Conservation (phyloP, 1,140 invertebrate genomes). For the Micrasema minimum region DNA sequence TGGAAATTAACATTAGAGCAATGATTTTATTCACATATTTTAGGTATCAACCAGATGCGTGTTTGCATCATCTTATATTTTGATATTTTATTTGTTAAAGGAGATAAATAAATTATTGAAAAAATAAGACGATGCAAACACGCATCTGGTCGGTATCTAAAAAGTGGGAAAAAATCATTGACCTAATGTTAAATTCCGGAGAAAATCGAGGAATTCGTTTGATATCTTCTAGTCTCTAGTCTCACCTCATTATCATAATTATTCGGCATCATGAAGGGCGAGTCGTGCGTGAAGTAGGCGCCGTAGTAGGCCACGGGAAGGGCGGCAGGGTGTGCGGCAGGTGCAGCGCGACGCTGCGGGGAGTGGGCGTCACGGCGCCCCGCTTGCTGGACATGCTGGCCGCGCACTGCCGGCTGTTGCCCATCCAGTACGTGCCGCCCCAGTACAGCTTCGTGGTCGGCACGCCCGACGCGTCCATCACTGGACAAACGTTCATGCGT, state of each 20-base stretch:
- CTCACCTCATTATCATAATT: slow-evolving; percentile 3
- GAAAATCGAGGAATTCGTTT: too few relatives aligned
- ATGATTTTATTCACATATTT: too few relatives aligned
- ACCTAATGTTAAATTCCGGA: too few relatives aligned
- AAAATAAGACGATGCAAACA: too few relatives aligned
- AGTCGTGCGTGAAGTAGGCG: slow-evolving; percentile 39
- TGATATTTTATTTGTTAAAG: too few relatives aligned
- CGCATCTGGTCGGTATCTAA: too few relatives aligned
- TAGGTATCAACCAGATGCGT: too few relatives aligned
- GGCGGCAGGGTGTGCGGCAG: slow-evolving; percentile 12
- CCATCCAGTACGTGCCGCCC: slow-evolving; percentile 67
- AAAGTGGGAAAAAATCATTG: too few relatives aligned
- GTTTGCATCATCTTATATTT: too few relatives aligned
- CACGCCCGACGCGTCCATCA: slow-evolving; percentile 65
- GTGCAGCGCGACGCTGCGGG: not conserved
- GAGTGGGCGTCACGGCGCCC: slow-evolving; percentile 53
- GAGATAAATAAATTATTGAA: too few relatives aligned
- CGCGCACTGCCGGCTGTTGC: slow-evolving; percentile 58
- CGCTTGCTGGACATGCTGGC: slow-evolving; percentile 52
- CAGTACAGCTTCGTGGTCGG: slow-evolving; percentile 61
- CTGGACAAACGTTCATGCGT: slow-evolving; percentile 58
- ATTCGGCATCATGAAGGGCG: slow-evolving; percentile 21
- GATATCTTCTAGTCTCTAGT: too few relatives aligned
- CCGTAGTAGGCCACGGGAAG: slow-evolving; percentile 41
- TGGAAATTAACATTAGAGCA: too few relatives aligned